phyloP scores from a whole-genome alignment of 2,113 vertebrate species.

The Malurus melanocephalus region DNA sequence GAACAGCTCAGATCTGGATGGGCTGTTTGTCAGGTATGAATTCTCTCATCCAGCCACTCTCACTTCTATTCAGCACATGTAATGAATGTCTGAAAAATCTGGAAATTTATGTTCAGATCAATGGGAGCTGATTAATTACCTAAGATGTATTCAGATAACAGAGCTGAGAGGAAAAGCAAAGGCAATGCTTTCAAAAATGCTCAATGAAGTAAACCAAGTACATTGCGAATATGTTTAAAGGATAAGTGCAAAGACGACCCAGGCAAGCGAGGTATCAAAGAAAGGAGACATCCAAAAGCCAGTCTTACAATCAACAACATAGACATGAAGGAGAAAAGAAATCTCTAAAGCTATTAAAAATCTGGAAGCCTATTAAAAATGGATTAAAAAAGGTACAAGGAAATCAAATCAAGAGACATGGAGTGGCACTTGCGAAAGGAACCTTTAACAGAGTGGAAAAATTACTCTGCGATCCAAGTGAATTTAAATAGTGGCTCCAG shows the following conservation, averaged over 20 bases:
- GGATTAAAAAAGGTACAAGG: slow-evolving; percentile 67
- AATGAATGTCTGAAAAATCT: slow-evolving; percentile 69
- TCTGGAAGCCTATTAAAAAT: slow-evolving; percentile 67
- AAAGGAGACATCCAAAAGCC: slow-evolving; percentile 65
- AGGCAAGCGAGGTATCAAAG: slow-evolving; percentile 63
- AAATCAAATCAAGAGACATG: slow-evolving; percentile 70
- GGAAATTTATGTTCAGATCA: slow-evolving; percentile 71
- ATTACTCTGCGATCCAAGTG: slow-evolving; percentile 44
- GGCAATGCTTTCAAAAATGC: slow-evolving; percentile 65
- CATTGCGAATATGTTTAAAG: slow-evolving; percentile 57
- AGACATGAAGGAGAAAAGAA: slow-evolving; percentile 68
- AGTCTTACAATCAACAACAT: slow-evolving; percentile 68
- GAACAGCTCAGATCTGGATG: slow-evolving; percentile 51
- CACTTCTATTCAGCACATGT: slow-evolving; percentile 66
- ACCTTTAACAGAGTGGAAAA: slow-evolving; percentile 54
- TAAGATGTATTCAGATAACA: slow-evolving; percentile 73
- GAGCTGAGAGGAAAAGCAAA: slow-evolving; percentile 66
- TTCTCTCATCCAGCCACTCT: slow-evolving; percentile 61
- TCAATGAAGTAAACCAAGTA: slow-evolving; percentile 68
- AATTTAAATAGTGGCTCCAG: slow-evolving; percentile 34
- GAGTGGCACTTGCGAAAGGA: slow-evolving; percentile 55
- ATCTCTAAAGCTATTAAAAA: slow-evolving; percentile 69
- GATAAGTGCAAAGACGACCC: slow-evolving; percentile 60
- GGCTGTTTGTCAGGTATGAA: slow-evolving; percentile 68
- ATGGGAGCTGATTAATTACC: slow-evolving; percentile 74